These are phyloP conservation scores for Chlorospingus flavigularis DNA, from an alignment of 2,797 vertebrate genomes.

Conservation along the genomic window DNA sequence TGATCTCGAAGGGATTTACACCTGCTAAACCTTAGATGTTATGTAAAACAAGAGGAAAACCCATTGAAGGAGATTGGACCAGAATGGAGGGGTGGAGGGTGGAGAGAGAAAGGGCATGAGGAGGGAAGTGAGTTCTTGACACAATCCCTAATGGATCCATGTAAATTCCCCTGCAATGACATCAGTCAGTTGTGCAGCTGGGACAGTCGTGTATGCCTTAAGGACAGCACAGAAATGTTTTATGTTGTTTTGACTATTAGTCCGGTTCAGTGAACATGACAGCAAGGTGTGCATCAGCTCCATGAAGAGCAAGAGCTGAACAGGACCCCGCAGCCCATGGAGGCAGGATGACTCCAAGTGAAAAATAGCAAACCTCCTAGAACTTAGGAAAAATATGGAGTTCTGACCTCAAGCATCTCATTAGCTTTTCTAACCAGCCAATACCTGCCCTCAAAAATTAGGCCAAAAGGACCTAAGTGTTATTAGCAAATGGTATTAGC, in stretches of 20 bases:
- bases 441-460: background rate
- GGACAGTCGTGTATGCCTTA: background rate
- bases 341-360: background rate
- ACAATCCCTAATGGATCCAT: background rate
- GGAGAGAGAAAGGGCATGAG: accelerated
- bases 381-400: background rate
- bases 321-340: background rate
- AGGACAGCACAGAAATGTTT: background rate
- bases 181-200: background rate
- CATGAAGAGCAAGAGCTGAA: background rate
- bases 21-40: background rate
- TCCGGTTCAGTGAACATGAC: background rate
- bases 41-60: background rate
- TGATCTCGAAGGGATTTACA: background rate
- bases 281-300: background rate
- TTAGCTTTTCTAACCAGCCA: background rate
- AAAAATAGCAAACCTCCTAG: background rate
- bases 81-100: background rate
- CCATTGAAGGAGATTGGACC: background rate
- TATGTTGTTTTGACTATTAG: background rate
- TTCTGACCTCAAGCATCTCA: background rate
- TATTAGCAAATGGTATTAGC: background rate
- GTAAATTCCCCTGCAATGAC: background rate
- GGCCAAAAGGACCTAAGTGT: background rate
- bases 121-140: background rate